Base-by-base conservation (phyloP, 30 jellyfish, hydroid and myxozoan genomes). In the Mastigias papua region DNA sequence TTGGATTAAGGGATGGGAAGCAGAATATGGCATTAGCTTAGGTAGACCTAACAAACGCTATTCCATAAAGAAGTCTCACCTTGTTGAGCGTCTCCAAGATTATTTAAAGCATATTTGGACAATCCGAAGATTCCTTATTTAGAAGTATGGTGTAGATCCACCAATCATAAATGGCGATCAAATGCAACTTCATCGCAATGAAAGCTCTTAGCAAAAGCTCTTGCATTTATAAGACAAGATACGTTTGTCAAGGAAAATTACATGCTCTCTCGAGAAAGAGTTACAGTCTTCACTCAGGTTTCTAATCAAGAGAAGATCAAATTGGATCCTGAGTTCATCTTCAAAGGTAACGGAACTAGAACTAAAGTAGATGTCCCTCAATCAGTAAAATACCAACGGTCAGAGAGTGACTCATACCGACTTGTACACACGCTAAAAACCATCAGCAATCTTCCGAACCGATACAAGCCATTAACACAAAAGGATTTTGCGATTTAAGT, bases 151-250 rank as follows among this genome's bases (percentile, higher is more conserved):
- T 7, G 92, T 82, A 30, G 97, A 91, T 63, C 97, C 97, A 11
- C 97, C 97, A 15, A 73, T 82, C 33, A 78, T 91, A 65, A 90
- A 91, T 58, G 91, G 97, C 15, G 97, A 89, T 51, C 93, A 89
- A 51, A 89, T 89, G 81, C 84, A 93, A 16, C 82, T 78, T 7
- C 97, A 89, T 64, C 78, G 94, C 27, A 89, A 89, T 51, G 97
- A 89, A 61, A 80, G 84, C 50, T 74, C 89, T 25, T n/a, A 49
- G 32, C 86, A 86, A 65, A 86, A 86, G 34, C 74, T 86, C 84
- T 68, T 30, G 61, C 54, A 2, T 86, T 37, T 89, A 50, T 80
- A 81, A 68, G 77, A 51, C 20, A 89, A 33, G 80, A 60, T 37
- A 68, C 85, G 2, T 88, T 80, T 81, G 85, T 81, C 30, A 69